Base-by-base conservation (phyloP, 2,888 invertebrate genomes). In the Stenodema calcarata region DNA sequence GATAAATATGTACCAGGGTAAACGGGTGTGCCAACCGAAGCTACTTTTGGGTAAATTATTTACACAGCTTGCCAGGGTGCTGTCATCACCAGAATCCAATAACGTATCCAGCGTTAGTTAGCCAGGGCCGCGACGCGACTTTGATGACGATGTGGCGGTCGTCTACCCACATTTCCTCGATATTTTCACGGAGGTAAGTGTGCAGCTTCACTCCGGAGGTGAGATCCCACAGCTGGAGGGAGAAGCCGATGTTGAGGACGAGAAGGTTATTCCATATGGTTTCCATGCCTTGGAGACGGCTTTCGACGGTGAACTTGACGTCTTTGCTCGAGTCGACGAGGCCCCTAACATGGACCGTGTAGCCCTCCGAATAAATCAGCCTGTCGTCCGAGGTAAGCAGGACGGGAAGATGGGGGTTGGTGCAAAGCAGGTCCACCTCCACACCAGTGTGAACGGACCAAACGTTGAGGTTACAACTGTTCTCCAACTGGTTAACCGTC, bases 131-230 rank as follows among this genome's bases (percentile, higher is more conserved):
- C 12, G 50, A n/a, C 47, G 44, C 28, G 12, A 54, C 69, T 23
- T 69, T 27, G 86, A 86, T 70, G 79, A 86, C 86, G 23, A 86
- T 79, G 69, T 62, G 78, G n/a, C 50, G 23, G 14, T 86, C 86
- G 30, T 86, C 86, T 79, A 86, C 79, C 86, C 86, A 86, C 79
- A 86, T 86, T 14, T 69, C 47, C 27, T 69, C 86, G 69, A 86
- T 69, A 23, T 16, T 47, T 11, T 69, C 86, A 11, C 86, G 78
- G 23, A 79, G 44, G 69, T 79, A 86, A 12, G 70, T 79, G 28
- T 83, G 76, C 6, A 82, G 75, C 42, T 69, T 54, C 23, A 54
- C 23, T 9, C 81, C 86, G 2, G 18, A 50, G 7, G 30, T 28
- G 28, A 78, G 50, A 50, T 82, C 79, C 81, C 81, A 86, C 2